These are phyloP conservation scores for Streblospio benedicti DNA, from an alignment of 1,140 invertebrate species.

Conservation along the genomic window DNA sequence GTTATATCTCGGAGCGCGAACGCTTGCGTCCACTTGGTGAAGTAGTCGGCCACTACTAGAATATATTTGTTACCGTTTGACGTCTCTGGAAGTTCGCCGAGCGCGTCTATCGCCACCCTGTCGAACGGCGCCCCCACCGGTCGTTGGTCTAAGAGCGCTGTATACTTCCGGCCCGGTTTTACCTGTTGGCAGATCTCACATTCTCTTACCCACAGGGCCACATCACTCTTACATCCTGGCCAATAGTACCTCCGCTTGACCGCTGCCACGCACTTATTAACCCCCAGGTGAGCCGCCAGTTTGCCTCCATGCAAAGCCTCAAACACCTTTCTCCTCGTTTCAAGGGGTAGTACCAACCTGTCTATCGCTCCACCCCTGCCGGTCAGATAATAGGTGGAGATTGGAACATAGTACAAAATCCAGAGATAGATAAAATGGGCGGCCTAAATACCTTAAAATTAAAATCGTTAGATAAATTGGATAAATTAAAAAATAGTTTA, in stretches of 20 bases:
- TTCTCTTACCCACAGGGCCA: neutral
- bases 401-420: too few species aligned
- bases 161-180: neutral
- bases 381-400: too few species aligned
- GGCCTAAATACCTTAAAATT: too few species aligned
- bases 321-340: too few species aligned
- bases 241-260: constrained; percentile 1
- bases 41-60: constrained; percentile 38
- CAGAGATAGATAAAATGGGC: too few species aligned
- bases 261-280: neutral
- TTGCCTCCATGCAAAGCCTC: too few species aligned
- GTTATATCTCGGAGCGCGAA: constrained; percentile 40
- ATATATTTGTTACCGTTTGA: constrained; percentile 29
- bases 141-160: constrained; percentile 25
- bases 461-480: too few species aligned
- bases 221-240: neutral
- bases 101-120: constrained; percentile 7
- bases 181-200: neutral
- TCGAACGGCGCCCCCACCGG: constrained; percentile 13
- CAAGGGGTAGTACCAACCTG: too few species aligned
- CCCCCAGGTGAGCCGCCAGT: constrained; percentile 45
- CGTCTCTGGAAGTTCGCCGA: too few species aligned
- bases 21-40: constrained; percentile 42
- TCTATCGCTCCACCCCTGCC: too few species aligned
- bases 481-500: too few species aligned